A percentile compares a stretch with the other conserved stretches of the same genome.
Evolutionary conservation across 2,797 vertebrate genomes (phyloP).

Genomic region (Sebastes matsubarae): DNA sequence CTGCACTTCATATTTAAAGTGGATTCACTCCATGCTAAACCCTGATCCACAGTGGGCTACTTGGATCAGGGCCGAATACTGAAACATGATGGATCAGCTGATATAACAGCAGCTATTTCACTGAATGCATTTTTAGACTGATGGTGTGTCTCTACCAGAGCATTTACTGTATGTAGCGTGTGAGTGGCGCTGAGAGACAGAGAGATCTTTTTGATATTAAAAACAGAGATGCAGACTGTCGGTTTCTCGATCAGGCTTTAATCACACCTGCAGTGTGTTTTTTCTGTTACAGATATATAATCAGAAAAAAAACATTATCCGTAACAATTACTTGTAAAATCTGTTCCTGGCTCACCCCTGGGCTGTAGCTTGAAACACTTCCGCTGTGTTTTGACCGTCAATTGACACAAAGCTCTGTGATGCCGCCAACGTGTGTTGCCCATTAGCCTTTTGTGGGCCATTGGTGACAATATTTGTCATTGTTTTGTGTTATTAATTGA

Average conservation of each 20-base stretch:
- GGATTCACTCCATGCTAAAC: neutral
- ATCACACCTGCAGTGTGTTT: neutral
- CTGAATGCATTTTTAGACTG: neutral
- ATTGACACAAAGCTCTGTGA: neutral
- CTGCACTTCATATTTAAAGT: conserved; percentile 14
- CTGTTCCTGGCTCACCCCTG: neutral
- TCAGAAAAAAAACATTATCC: neutral
- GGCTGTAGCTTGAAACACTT: neutral
- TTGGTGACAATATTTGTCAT: too few relatives aligned
- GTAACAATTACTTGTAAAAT: neutral
- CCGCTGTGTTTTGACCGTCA: neutral
- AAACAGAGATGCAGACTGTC: neutral
- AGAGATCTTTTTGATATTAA: neutral
- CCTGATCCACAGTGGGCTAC: neutral
- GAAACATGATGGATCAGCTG: neutral
- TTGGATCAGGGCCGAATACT: neutral
- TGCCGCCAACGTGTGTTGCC: neutral
- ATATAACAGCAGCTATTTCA: neutral
- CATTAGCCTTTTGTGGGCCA: neutral
- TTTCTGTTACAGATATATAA: neutral
- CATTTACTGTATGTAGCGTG: neutral
- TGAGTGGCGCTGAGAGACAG: neutral
- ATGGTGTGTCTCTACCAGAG: neutral
- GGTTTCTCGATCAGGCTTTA: neutral
- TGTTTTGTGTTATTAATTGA: too few relatives aligned